Evolutionary conservation across 2,888 invertebrate genomes (phyloP), one percentile per base, ranked within the genome.

Genomic region (Encarsia formosa): DNA sequence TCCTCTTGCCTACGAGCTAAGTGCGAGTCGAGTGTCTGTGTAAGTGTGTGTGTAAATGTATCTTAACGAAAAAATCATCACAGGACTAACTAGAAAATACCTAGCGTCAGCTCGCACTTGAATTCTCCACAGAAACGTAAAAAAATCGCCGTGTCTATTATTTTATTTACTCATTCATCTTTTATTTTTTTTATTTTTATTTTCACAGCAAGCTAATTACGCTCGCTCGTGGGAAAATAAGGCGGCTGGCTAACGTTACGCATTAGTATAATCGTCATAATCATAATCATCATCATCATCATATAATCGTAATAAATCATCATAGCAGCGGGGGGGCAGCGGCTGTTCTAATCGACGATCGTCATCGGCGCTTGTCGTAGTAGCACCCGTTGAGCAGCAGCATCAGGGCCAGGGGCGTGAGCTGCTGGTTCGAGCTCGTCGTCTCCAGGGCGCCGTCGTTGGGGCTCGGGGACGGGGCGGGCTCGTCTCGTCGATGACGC

Each of bases 1-100:
- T 29, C 29, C 29, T 29, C 29, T 9, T 13, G 29, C 29, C 8
- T 9, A 9, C 29, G 13, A 9, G 34, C 44, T 44, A n/a, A 11
- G 22, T 45, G 23, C 16, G 16, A 18, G 47, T 11, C 20, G 37
- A n/a, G 34, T 37, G 11, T 18, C 8, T 38, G 19, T 15, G 35
- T 34, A 46, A 46, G 32, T 20, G 16, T 20, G 40, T 46, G 48
- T 53, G 42, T 52, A 61, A 60, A 63, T 63, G 66, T 66, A 63
- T 69, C 69, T 70, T 72, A 72, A 71, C 66, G 69, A 68, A 71
- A 69, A 66, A 61, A 63, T 63, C 59, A 66, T 72, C 72, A 73
- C 73, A 73, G 73, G 73, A 73, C 73, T 73, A 73, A 73, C 71
- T 72, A 71, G 66, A 72, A 68, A 65, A 71, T 68, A 70, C 65